phyloP scores from a whole-genome alignment of 2,797 vertebrate species.

The Telmatherina bonti region DNA sequence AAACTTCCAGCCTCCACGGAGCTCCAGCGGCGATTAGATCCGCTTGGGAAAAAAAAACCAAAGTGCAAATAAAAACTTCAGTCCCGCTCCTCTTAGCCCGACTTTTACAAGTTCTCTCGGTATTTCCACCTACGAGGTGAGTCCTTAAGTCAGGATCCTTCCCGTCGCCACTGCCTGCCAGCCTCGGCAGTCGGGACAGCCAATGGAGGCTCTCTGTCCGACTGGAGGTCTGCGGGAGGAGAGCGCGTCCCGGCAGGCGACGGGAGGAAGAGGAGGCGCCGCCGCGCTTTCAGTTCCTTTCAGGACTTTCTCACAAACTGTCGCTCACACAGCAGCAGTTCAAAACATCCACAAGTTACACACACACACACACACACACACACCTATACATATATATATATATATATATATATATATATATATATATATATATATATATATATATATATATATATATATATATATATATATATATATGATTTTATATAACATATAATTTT shows the following conservation, averaged over 20 bases:
- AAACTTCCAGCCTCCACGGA: conserved; percentile 62
- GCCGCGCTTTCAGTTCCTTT: conserved; percentile 7
- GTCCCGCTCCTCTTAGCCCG: conserved; percentile 23
- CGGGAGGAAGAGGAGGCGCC: conserved; percentile 33
- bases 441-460: no score
- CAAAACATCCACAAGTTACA: no score
- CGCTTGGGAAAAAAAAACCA: conserved; percentile 27
- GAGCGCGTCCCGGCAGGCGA: conserved; percentile 40
- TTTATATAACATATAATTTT: no score
- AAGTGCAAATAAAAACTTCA: not conserved
- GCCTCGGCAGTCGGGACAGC: conserved; percentile 72
- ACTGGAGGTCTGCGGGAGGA: conserved; percentile 23
- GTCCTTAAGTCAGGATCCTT: conserved; percentile 36
- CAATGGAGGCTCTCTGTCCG: conserved; percentile 55
- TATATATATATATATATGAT: no score
- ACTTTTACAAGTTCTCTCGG: conserved; percentile 8
- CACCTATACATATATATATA: no score
- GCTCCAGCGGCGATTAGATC: conserved; percentile 17
- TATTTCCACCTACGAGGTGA: conserved; percentile 36
- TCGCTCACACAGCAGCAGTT: not conserved
- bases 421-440: no score
- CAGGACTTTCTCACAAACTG: not conserved
- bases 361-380: no score
- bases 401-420: no score
- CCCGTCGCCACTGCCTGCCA: conserved; percentile 72